phyloP scores from a whole-genome alignment of 2,113 vertebrate genomes.

The Plotosus lineatus region DNA sequence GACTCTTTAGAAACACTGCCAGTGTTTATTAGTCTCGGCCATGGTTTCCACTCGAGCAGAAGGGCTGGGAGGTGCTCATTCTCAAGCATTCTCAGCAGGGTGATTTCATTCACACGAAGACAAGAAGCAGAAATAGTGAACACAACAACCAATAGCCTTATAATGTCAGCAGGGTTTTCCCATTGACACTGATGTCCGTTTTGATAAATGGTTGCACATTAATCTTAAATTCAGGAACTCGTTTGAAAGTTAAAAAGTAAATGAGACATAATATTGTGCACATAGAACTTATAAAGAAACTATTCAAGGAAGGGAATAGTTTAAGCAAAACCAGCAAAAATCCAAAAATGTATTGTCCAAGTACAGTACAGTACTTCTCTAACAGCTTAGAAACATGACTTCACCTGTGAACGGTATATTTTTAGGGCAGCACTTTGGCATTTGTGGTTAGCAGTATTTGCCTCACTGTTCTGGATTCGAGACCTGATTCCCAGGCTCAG shows the following conservation, averaged over 20 bases:
- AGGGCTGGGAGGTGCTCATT: conserved; percentile 1
- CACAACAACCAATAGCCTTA: not conserved
- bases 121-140: conserved; percentile 1
- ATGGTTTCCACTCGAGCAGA: conserved; percentile 27
- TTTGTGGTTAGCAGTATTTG: no score
- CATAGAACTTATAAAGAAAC: not conserved
- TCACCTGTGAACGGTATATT: not conserved
- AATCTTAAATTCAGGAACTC: conserved; percentile 26
- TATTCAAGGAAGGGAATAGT: not conserved
- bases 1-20: conserved; percentile 25
- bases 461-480: no score
- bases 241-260: not conserved
- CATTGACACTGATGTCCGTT: not conserved
- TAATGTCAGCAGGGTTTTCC: not conserved
- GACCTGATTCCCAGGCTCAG: no score
- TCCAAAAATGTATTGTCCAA: not conserved
- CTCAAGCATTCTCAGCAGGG: conserved; percentile 25
- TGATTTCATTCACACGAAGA: conserved; percentile 39
- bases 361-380: not conserved
- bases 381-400: not conserved
- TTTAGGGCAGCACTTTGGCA: no score
- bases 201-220: conserved; percentile 35
- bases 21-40: conserved; percentile 37
- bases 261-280: not conserved
- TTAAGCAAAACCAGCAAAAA: not conserved